These are phyloP conservation scores for Poecilia latipinna DNA, from an alignment of 2,113 vertebrate genomes.

Conservation along the genomic window DNA sequence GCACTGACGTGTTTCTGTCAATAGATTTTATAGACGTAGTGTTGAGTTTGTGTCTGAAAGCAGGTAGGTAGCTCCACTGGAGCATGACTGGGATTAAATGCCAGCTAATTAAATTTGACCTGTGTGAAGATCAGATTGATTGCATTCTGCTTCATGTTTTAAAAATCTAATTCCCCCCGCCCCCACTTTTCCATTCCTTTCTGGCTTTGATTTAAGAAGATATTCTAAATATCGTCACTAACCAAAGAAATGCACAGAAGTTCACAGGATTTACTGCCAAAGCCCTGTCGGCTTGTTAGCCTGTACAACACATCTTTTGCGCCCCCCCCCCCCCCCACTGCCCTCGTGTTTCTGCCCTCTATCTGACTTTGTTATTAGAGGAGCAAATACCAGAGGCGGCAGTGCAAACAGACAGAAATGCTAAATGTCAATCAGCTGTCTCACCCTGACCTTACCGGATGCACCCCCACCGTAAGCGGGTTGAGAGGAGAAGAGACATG, in stretches of 20 bases:
- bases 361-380: conserved; percentile 66
- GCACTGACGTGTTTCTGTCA: conserved; percentile 62
- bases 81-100: conserved; percentile 25
- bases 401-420: conserved; percentile 59
- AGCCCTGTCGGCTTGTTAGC: conserved; percentile 36
- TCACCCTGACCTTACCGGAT: conserved; percentile 47
- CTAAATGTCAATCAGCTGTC: conserved; percentile 67
- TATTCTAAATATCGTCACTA: conserved; percentile 10
- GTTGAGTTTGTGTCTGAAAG: conserved; percentile 17
- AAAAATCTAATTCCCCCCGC: not conserved
- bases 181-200: not conserved
- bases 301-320: conserved; percentile 34
- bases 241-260: not conserved
- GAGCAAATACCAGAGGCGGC: conserved; percentile 60
- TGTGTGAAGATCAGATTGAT: conserved; percentile 27
- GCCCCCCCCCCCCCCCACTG: not conserved
- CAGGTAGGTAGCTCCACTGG: conserved; percentile 30
- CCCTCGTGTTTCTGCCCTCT: conserved; percentile 37
- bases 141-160: conserved; percentile 1
- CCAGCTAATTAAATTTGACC: conserved; percentile 45
- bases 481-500: conserved; percentile 39
- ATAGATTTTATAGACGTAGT: conserved; percentile 46
- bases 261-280: conserved; percentile 14
- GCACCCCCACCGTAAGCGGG: not conserved
- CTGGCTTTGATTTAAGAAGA: not conserved